Conservation (phyloP, 92 coral and sea anemone genomes). For the Montipora capitata region DNA sequence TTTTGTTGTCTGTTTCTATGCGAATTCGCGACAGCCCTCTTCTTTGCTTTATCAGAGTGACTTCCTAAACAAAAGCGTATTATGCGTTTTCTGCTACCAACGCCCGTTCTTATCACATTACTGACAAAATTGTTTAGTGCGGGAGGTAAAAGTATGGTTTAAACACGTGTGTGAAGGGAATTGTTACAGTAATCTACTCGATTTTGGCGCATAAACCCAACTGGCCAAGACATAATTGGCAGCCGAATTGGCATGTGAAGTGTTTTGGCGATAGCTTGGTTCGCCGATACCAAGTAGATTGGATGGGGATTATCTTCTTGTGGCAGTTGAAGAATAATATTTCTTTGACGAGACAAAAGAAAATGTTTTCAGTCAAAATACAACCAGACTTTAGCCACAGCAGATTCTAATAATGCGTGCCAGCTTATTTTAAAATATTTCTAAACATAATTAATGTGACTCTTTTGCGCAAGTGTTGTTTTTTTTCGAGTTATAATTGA, state of each 20-base stretch:
- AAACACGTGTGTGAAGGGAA: neutral
- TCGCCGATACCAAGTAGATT: slow-evolving; percentile 45
- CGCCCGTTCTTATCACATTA: neutral
- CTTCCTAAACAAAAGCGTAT: slow-evolving; percentile 14
- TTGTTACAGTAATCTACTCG: slow-evolving; percentile 10
- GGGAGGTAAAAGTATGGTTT: neutral
- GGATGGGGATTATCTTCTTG: slow-evolving; percentile 43
- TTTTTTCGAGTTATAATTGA: neutral
- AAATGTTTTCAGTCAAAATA: slow-evolving; percentile 3
- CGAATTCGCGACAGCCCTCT: slow-evolving; percentile 11
- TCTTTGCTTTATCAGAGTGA: neutral
- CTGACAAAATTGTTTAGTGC: neutral
- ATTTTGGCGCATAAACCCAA: slow-evolving; percentile 1
- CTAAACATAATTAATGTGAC: neutral
- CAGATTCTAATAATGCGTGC: neutral
- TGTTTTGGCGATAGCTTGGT: slow-evolving; percentile 40
- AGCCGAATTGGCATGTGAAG: slow-evolving; percentile 19
- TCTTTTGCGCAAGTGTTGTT: neutral
- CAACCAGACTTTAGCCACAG: slow-evolving; percentile 2
- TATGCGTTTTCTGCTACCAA: neutral
- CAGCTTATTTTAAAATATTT: neutral
- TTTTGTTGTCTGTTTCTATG: neutral
- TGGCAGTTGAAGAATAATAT: slow-evolving; percentile 6
- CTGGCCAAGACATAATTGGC: slow-evolving; percentile 2
- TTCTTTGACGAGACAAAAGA: slow-evolving; percentile 4